A percentile compares a stretch with the other conserved stretches of the same genome.
Conservation (phyloP, 2,888 invertebrate species). For the Nomada ruficornis region DNA sequence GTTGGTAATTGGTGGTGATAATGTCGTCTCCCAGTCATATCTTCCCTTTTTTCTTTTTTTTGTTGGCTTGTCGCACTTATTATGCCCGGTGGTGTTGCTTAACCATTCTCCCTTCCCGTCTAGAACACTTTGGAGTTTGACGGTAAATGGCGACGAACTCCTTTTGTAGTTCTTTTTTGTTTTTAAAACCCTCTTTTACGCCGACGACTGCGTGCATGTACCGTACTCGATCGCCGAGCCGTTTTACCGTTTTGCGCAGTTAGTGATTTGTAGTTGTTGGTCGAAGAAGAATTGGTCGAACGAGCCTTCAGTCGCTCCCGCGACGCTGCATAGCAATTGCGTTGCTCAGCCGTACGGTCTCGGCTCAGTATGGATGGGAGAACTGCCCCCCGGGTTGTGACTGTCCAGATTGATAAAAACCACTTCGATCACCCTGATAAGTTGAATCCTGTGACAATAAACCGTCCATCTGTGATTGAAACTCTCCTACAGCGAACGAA, state of each 20-base stretch:
- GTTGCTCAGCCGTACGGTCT: slow-evolving; percentile 81
- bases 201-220: slow-evolving; percentile 77
- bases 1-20: slow-evolving; percentile 52
- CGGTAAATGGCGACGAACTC: slow-evolving; percentile 61
- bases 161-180: slow-evolving; percentile 61
- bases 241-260: slow-evolving; percentile 81
- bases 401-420: slow-evolving; percentile 86
- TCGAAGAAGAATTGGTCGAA: slow-evolving; percentile 83
- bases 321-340: slow-evolving; percentile 84
- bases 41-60: not conserved
- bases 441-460: slow-evolving; percentile 96
- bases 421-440: slow-evolving; percentile 89
- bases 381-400: slow-evolving; percentile 86
- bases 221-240: slow-evolving; percentile 79
- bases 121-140: slow-evolving; percentile 42
- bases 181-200: slow-evolving; percentile 69
- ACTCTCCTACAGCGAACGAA: slow-evolving; percentile 92
- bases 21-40: slow-evolving; percentile 63
- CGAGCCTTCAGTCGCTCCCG: slow-evolving; percentile 84
- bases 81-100: slow-evolving; percentile 41
- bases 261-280: slow-evolving; percentile 79
- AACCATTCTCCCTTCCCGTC: slow-evolving; percentile 48
- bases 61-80: slow-evolving; percentile 55
- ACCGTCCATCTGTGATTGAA: slow-evolving; percentile 97
- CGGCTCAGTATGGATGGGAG: slow-evolving; percentile 89